Evolutionary conservation across 2,113 vertebrate genomes (phyloP).

Genomic region (Cinclus cinclus): DNA sequence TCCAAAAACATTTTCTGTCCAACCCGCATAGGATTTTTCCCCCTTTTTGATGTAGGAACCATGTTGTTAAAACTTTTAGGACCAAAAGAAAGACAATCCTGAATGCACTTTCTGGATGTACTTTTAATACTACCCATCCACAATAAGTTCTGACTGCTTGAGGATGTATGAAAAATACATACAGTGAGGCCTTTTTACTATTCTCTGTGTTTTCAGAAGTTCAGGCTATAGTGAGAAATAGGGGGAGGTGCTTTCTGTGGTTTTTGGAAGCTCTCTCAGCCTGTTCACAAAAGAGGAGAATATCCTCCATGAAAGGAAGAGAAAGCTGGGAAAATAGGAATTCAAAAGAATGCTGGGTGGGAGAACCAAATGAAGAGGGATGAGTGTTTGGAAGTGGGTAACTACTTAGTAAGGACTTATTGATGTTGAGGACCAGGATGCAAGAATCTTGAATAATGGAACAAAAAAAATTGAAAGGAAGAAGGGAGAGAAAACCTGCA

Average conservation of each 20-base stretch:
- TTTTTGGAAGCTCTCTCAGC: neutral
- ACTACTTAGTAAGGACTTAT: neutral
- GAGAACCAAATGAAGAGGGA: neutral
- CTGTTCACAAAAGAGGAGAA: neutral
- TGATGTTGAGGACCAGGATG: neutral
- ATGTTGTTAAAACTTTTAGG: neutral
- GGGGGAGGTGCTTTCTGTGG: neutral
- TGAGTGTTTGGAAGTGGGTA: neutral
- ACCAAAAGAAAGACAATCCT: neutral
- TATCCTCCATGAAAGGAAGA: neutral
- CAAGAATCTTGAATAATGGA: neutral
- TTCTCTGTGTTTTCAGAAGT: neutral
- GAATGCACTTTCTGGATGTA: neutral
- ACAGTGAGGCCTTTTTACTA: neutral
- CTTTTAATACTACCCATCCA: neutral
- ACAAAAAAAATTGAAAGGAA: neutral
- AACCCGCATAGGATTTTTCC: neutral
- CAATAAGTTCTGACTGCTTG: neutral
- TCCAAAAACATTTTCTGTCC: conserved; percentile 26
- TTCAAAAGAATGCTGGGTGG: neutral
- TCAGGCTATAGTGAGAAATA: neutral
- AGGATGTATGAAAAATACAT: neutral
- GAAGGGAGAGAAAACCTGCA: neutral
- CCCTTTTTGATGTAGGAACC: conserved; percentile 29
- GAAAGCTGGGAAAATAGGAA: neutral